Conservation (phyloP, 2,113 vertebrate species). For the Nerophis lumbriciformis region DNA sequence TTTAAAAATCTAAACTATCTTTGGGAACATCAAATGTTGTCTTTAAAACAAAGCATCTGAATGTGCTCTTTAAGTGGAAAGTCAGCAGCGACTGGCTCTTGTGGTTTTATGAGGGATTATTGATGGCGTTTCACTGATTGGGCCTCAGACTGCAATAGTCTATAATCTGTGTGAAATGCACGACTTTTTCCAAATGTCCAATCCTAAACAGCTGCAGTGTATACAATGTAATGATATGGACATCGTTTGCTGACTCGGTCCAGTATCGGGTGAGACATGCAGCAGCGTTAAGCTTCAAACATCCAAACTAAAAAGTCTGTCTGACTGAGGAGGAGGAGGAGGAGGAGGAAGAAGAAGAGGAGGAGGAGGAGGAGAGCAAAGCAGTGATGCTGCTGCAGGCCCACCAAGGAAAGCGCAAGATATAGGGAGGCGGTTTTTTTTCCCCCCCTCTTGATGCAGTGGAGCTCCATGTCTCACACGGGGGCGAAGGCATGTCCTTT, state of each 20-base stretch:
- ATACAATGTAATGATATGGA: not conserved
- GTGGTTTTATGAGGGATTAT: conserved; percentile 35
- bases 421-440: conserved; percentile 16
- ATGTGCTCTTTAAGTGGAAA: conserved; percentile 15
- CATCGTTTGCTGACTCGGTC: conserved; percentile 7
- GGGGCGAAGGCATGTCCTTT: conserved; percentile 97
- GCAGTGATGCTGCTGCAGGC: too few relatives aligned
- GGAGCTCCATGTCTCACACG: conserved; percentile 72
- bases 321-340: conserved; percentile 12
- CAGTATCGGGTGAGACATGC: conserved; percentile 35
- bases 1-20: conserved; percentile 5
- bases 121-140: conserved; percentile 24
- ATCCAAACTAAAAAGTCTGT: conserved; percentile 28
- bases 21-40: not conserved
- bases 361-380: not conserved
- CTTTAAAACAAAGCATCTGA: not conserved
- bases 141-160: too few relatives aligned
- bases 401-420: conserved; percentile 7
- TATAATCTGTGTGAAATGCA: not conserved
- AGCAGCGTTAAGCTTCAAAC: conserved; percentile 27
- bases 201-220: not conserved
- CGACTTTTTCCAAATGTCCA: too few relatives aligned
- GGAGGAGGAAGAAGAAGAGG: not conserved
- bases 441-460: conserved; percentile 44
- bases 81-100: conserved; percentile 28